Percentiles rank a stretch among this genome's conserved stretches.
Conservation (phyloP, 1,140 invertebrate species). For the Aphelenchoides avenae region DNA sequence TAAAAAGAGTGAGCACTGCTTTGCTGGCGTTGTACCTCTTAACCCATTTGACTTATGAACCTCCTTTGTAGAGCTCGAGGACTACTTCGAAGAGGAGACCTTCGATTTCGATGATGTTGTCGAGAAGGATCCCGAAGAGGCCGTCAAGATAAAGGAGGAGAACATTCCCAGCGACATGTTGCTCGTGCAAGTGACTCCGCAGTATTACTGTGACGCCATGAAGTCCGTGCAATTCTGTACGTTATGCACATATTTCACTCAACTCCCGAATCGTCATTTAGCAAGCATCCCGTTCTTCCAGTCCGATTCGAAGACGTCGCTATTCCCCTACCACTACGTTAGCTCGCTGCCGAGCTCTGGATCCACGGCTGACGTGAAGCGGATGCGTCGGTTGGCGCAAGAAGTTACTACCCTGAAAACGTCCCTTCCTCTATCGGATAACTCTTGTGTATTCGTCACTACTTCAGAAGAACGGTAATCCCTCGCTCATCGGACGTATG, state of each 20-base stretch:
- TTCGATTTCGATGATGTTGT: no score
- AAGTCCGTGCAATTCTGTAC: constrained; percentile 33
- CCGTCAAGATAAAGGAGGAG: background rate
- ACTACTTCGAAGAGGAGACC: no score
- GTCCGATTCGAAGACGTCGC: no score
- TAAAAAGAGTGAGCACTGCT: no score
- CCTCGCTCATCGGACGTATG: no score
- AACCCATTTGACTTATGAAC: no score
- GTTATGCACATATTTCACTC: constrained; percentile 4
- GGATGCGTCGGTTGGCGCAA: constrained; percentile 84
- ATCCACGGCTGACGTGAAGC: constrained; percentile 75
- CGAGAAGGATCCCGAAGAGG: constrained; percentile 1
- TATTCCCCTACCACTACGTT: constrained; percentile 82
- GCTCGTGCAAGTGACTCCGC: background rate
- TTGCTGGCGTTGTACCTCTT: no score
- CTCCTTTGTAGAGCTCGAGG: no score
- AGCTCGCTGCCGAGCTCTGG: constrained; percentile 65
- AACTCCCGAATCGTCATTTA: no score
- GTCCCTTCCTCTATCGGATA: constrained; percentile 83
- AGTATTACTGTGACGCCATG: constrained; percentile 10
- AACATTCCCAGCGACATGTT: background rate
- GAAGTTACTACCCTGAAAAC: constrained; percentile 87
- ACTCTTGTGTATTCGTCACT: constrained; percentile 87
- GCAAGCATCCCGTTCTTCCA: no score
- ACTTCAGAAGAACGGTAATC: constrained; percentile 88